Evolutionary conservation across 2,888 invertebrate genomes (phyloP), one percentile per base, ranked within the genome.

Genomic region (Amaurobius ferox): DNA sequence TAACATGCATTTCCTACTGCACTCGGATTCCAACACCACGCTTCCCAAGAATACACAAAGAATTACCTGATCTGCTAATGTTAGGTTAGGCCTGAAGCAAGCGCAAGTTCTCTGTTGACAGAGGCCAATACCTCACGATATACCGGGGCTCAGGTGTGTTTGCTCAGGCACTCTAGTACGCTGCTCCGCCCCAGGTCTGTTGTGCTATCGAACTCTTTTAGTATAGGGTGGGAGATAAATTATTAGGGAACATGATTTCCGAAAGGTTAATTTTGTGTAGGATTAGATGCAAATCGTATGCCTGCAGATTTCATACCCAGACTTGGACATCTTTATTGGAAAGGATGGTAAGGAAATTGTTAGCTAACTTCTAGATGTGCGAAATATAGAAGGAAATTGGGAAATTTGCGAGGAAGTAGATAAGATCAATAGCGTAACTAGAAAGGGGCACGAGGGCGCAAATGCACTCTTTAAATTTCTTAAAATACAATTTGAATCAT

Each of bases 1-100:
- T n/a, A n/a, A n/a, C n/a, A n/a, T n/a, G n/a, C n/a, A n/a, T n/a
- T n/a, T n/a, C 64, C n/a, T 3, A 30, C 1, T n/a, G 11, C 64
- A n/a, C 13, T 6, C 16, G n/a, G 19, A 29, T 13, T 28, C 30
- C n/a, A 29, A n/a, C 64, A 55, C 61, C 7, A 30, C 35, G 35
- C 0, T 26, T 7, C 61, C 11, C 28, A 55, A 11, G 23, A 55
- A 55, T 55, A 55, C 5, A 55, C 23, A 32, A 66, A 55, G 77
- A 72, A 85, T 85, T 85, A 85, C 83, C 83, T 85, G 83, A 85
- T 85, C 72, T 72, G 32, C 77, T 61, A 76, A 81, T 81, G 81
- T 55, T 55, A 55, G 55, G 55, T 81, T 81, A 71, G 66, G 77
- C 85, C 78, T 32, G 30, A 26, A 78, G 85, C 85, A 23, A 73